Evolutionary conservation across 2,113 vertebrate species (phyloP), one percentile per base, ranked within the genome.

Genomic region (Oryzias woworae): DNA sequence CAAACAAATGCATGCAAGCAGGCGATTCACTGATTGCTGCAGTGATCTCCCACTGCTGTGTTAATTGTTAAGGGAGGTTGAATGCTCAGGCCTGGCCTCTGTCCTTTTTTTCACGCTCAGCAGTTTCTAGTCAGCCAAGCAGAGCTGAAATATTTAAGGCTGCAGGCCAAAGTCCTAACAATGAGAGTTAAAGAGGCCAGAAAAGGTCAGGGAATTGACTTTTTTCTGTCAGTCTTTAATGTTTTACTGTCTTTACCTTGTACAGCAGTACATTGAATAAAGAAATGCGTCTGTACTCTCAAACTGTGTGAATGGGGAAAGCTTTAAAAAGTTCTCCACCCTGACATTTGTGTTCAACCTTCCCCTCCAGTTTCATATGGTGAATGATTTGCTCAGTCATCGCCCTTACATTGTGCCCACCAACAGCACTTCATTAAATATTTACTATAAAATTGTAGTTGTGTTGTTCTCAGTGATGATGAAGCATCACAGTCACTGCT

Each of bases 101-200:
- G 41, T 77, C 53, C 54, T 75, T 45, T 44, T 16, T 17, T 26
- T 82, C 75, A 64, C 82, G 63, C 74, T 86, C 86, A 88, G 81
- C 88, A 84, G 75, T 83, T 88, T 86, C 67, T 73, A 69, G 53
- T 59, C 76, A 73, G 54, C 67, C 72, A 48, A 78, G 78, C 75
- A 46, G 45, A 48, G 53, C 49, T 87, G 80, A 88, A 87, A 88
- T 88, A 87, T 88, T 90, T 81, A 90, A 74, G 81, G 71, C 69
- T 80, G 69, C 52, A 78, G 80, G 85, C 80, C 78, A 80, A 86
- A 81, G 44, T 66, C 65, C 47, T 58, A 68, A 71, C 75, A 74
- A 58, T 44, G 73, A 65, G 77, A 78, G 78, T 61, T 77, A 80
- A 78, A 76, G 68, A 83, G 69, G 60, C 60, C 65, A 26, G 67